Evolutionary conservation across 2,797 vertebrate species (phyloP).

Genomic region (Percopsis omiscomaycus): DNA sequence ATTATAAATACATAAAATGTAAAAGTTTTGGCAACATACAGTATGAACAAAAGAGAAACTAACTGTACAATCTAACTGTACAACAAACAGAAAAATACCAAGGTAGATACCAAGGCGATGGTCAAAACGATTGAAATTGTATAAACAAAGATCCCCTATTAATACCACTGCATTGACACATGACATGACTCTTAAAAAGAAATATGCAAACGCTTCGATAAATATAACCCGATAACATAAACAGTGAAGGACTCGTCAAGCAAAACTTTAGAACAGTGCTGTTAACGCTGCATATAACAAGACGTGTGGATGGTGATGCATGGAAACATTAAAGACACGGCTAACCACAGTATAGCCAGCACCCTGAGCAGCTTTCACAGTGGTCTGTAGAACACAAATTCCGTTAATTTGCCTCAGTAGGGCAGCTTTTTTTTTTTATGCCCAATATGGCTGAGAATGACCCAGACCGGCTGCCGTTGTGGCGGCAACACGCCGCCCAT

Average conservation of each 20-base stretch:
- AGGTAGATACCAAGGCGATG: slow-evolving; percentile 40
- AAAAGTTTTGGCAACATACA: slow-evolving; percentile 60
- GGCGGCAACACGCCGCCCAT: slow-evolving; percentile 25
- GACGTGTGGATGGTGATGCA: slow-evolving; percentile 29
- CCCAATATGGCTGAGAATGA: slow-evolving; percentile 18
- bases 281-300: slow-evolving; percentile 33
- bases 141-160: not conserved
- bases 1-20: slow-evolving; percentile 82
- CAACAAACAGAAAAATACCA: slow-evolving; percentile 60
- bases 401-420: slow-evolving; percentile 24
- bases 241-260: too few species aligned
- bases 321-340: not conserved
- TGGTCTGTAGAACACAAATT: slow-evolving; percentile 36
- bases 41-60: slow-evolving; percentile 26
- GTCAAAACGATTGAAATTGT: not conserved
- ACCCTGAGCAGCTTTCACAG: slow-evolving; percentile 23
- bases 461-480: slow-evolving; percentile 20
- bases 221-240: too few species aligned
- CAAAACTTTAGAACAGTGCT: too few species aligned
- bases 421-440: not conserved
- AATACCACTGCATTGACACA: not conserved
- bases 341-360: not conserved
- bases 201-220: too few species aligned
- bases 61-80: slow-evolving; percentile 56
- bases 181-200: not conserved